These are phyloP conservation scores for Circaetus gallicus DNA, from an alignment of 2,113 vertebrate species.

Conservation along the genomic window DNA sequence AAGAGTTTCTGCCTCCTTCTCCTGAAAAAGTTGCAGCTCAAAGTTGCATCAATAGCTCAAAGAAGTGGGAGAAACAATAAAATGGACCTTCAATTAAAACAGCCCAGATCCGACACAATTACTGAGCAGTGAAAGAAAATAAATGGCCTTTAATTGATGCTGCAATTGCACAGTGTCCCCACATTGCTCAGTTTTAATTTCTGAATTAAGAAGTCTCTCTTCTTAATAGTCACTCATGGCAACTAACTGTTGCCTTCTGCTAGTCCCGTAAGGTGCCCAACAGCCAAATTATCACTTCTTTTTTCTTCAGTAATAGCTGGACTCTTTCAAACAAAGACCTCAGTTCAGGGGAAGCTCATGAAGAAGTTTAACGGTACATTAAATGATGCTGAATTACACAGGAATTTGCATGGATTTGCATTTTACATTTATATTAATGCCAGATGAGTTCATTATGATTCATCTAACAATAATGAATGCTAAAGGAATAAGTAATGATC, in stretches of 20 bases:
- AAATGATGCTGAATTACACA: neutral
- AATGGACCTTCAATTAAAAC: neutral
- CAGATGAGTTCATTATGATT: conserved; percentile 44
- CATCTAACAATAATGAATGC: conserved; percentile 21
- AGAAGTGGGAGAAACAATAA: neutral
- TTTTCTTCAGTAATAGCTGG: neutral
- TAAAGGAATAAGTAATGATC: conserved; percentile 29
- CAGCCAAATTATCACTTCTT: neutral
- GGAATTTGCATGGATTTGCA: conserved; percentile 47
- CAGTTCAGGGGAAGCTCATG: neutral
- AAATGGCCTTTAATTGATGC: neutral
- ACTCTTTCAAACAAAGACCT: neutral
- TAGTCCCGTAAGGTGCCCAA: neutral
- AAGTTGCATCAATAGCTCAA: neutral
- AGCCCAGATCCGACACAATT: neutral
- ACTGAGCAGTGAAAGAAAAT: neutral
- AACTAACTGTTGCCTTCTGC: neutral
- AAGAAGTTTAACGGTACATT: neutral
- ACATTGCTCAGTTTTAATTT: neutral
- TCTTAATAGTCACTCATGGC: neutral
- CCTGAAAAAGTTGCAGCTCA: neutral
- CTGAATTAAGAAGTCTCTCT: neutral
- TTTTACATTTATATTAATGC: conserved; percentile 48
- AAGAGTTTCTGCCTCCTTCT: neutral
- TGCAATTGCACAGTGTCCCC: neutral